phyloP scores from a whole-genome alignment of 2,888 invertebrate species.

The Dryobotodes eremita region DNA sequence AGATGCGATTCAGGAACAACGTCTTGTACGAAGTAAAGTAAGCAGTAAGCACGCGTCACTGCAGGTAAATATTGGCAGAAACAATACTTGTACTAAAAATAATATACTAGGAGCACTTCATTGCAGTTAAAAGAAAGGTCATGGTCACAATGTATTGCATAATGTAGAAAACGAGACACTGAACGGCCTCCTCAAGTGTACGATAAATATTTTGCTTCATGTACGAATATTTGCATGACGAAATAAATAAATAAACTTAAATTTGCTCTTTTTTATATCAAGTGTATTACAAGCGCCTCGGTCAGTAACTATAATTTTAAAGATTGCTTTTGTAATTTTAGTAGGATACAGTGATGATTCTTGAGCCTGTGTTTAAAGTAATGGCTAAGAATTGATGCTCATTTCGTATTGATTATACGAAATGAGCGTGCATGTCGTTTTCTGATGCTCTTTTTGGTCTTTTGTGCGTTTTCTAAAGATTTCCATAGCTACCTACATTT shows the following conservation, averaged over 20 bases:
- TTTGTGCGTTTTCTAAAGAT: background rate
- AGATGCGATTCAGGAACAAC: conserved; percentile 37
- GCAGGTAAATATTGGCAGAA: conserved; percentile 37
- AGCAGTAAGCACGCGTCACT: conserved; percentile 14
- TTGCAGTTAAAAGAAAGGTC: conserved; percentile 69
- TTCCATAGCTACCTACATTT: background rate
- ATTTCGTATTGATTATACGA: conserved; percentile 38
- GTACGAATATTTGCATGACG: conserved; percentile 73
- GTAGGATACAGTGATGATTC: conserved; percentile 36
- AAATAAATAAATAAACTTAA: conserved; percentile 64
- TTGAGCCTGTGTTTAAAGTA: conserved; percentile 49
- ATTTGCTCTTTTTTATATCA: conserved; percentile 51
- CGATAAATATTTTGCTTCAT: conserved; percentile 80
- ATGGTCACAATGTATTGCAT: conserved; percentile 71
- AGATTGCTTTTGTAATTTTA: conserved; percentile 54
- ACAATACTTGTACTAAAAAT: conserved; percentile 46
- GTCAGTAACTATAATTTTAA: conserved; percentile 50
- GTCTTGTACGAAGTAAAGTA: conserved; percentile 15
- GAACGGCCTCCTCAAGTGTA: conserved; percentile 76
- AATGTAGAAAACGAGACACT: conserved; percentile 70
- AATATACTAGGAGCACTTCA: conserved; percentile 38
- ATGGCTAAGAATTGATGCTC: conserved; percentile 38
- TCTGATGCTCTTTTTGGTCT: background rate
- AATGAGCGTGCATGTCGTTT: conserved; percentile 11
- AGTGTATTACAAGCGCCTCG: conserved; percentile 41